phyloP scores from a whole-genome alignment of 30 jellyfish, hydroid and myxozoan genomes.

The Turritopsis dohrnii region DNA sequence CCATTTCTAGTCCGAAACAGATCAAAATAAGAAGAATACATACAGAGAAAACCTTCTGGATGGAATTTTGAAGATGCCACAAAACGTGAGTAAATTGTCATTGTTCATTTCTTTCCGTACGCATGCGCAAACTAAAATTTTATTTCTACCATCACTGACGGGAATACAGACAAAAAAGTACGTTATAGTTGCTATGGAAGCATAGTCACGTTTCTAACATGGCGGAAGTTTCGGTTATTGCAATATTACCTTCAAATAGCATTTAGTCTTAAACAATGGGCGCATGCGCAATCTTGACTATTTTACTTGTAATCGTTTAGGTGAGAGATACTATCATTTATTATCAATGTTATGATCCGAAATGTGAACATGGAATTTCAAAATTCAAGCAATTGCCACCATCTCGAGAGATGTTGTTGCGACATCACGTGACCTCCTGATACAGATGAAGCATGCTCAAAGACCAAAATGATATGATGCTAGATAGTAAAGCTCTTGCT shows the following conservation, averaged over 20 bases:
- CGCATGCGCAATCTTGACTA: too few relatives aligned
- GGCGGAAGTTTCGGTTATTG: too few relatives aligned
- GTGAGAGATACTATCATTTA: background rate
- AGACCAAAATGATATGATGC: too few relatives aligned
- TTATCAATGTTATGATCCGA: background rate
- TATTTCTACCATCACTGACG: too few relatives aligned
- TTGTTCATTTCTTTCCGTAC: too few relatives aligned
- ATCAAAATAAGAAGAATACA: background rate
- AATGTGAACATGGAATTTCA: background rate
- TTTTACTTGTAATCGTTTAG: background rate
- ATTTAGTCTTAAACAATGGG: too few relatives aligned
- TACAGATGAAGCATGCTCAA: too few relatives aligned
- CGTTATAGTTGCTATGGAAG: too few relatives aligned
- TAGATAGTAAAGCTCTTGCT: too few relatives aligned
- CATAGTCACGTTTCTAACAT: too few relatives aligned
- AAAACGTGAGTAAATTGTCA: background rate
- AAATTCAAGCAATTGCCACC: background rate
- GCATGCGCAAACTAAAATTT: background rate
- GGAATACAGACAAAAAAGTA: too few relatives aligned
- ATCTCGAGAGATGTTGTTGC: constrained; percentile 5
- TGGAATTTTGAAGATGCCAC: background rate
- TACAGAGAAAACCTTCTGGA: background rate
- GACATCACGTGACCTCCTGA: background rate
- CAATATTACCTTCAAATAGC: too few relatives aligned
- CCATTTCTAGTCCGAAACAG: background rate